Percentiles rank a stretch among this genome's conserved stretches.
These are phyloP conservation scores for Micronycteris hirsuta DNA, from an alignment of 2,113 vertebrate genomes.

Conservation along the genomic window DNA sequence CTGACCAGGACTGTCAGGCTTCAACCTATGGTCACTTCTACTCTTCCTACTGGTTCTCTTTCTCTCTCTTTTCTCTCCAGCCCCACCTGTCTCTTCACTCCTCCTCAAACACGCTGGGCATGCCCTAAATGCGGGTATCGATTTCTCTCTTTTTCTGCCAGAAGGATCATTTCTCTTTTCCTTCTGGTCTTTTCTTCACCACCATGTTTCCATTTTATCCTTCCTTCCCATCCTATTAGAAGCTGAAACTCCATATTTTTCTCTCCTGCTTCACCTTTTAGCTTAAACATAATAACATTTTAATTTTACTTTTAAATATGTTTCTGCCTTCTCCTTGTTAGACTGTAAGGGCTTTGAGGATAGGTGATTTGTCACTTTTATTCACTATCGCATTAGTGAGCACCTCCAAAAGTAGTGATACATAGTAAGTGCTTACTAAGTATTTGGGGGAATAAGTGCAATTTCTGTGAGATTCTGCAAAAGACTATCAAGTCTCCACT, in stretches of 20 bases:
- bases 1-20: not conserved
- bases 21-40: not conserved
- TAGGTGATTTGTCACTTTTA: not conserved
- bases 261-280: not conserved
- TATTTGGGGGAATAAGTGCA: not conserved
- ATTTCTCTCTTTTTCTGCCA: not conserved
- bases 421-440: not conserved
- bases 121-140: accelerated
- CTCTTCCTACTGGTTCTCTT: no score
- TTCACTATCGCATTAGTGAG: not conserved
- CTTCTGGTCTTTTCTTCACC: not conserved
- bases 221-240: not conserved
- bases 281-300: not conserved
- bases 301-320: not conserved
- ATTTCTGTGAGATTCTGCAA: not conserved
- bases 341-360: not conserved
- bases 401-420: not conserved
- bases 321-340: not conserved
- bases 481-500: not conserved
- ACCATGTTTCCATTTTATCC: not conserved
- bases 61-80: not conserved
- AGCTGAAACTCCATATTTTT: not conserved
- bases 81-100: not conserved
- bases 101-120: not conserved
- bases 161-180: not conserved